Evolutionary conservation across 2,113 vertebrate species (phyloP).

Genomic region (Hyperoodon ampullatus): DNA sequence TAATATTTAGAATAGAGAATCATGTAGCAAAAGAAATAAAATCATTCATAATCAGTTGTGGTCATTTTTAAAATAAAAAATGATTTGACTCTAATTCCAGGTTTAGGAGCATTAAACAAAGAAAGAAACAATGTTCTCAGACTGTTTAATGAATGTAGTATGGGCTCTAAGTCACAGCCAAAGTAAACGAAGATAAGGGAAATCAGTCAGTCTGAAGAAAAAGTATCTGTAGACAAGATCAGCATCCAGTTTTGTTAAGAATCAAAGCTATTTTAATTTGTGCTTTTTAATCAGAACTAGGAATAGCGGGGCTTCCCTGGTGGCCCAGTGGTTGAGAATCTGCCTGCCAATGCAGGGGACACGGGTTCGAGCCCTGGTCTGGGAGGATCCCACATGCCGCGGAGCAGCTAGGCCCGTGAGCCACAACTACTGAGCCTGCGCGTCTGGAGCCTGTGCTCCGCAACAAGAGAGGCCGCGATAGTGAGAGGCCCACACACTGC

Average conservation of each 20-base stretch:
- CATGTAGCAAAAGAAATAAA: neutral
- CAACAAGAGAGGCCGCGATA: too few relatives aligned
- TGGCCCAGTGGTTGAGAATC: too few relatives aligned
- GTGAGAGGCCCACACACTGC: too few relatives aligned
- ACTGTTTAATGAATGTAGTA: neutral
- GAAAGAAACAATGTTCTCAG: neutral
- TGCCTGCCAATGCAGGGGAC: too few relatives aligned
- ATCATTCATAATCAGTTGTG: neutral
- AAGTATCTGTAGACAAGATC: neutral
- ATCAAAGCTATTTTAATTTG: slow-evolving; percentile 47
- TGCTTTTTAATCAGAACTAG: slow-evolving; percentile 27
- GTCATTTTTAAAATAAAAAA: neutral
- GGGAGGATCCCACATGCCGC: too few relatives aligned
- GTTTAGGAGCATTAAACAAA: neutral
- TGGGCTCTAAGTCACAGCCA: neutral
- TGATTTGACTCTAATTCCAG: slow-evolving; percentile 20
- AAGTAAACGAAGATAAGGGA: neutral
- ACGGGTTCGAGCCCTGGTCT: too few relatives aligned
- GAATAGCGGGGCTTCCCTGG: neutral
- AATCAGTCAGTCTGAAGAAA: neutral
- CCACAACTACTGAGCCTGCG: too few relatives aligned
- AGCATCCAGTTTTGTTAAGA: neutral
- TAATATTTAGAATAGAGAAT: slow-evolving; percentile 23
- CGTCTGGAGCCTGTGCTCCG: too few relatives aligned
- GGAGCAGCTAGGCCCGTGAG: too few relatives aligned